A percentile compares a stretch with the other conserved stretches of the same genome.
Conservation (phyloP, 2,888 invertebrate genomes). For the Oscheius onirici region DNA sequence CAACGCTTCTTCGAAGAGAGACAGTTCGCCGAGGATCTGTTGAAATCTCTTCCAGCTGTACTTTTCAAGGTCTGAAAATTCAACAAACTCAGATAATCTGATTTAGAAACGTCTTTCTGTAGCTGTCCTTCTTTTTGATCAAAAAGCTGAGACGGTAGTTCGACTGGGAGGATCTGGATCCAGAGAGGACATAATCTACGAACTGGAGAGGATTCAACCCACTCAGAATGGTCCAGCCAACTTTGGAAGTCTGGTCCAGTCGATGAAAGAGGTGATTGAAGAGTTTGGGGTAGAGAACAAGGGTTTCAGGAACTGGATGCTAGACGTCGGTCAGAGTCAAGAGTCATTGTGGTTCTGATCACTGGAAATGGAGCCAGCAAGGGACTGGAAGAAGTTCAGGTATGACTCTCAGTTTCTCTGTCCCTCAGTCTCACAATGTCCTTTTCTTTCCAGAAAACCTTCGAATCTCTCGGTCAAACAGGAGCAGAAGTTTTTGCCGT, state of each 20-base stretch:
- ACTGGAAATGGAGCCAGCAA: background rate
- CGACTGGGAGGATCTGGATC: background rate
- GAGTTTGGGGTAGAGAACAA: too few species aligned
- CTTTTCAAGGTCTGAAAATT: conserved; percentile 47
- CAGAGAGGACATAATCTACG: conserved; percentile 17
- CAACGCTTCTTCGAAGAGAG: conserved; percentile 49
- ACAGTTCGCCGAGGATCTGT: conserved; percentile 52
- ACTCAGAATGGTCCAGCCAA: background rate
- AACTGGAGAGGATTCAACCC: conserved; percentile 9
- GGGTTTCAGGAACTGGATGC: background rate
- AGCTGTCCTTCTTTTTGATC: background rate
- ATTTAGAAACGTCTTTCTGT: conserved; percentile 14
- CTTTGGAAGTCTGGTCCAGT: background rate
- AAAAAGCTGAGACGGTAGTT: background rate
- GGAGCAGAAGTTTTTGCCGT: conserved; percentile 23
- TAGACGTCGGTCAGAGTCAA: background rate
- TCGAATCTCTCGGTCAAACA: background rate
- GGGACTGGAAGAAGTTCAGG: conserved; percentile 1
- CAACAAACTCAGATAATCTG: background rate
- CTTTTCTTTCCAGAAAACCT: background rate
- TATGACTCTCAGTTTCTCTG: too few species aligned
- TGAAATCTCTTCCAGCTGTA: conserved; percentile 49
- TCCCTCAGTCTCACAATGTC: too few species aligned
- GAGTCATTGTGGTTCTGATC: conserved; percentile 3
- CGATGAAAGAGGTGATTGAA: background rate